Percentiles rank a stretch among this genome's conserved stretches.
Conservation (phyloP, 2,113 vertebrate genomes). For the Tamias sibiricus region DNA sequence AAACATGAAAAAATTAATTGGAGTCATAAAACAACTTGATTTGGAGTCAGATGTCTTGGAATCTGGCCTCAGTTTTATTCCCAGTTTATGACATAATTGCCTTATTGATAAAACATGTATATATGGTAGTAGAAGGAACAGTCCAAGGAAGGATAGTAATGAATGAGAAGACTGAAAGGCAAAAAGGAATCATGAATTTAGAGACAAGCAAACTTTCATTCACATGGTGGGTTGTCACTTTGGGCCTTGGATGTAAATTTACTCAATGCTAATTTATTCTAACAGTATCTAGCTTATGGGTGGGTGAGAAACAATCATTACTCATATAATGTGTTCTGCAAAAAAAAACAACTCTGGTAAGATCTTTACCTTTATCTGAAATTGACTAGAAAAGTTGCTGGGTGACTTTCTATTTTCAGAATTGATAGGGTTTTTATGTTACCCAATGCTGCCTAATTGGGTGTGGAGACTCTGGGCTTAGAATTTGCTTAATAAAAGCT, state of each 20-base stretch:
- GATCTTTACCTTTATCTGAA: neutral
- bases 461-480: neutral
- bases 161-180: neutral
- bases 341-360: neutral
- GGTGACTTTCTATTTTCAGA: neutral
- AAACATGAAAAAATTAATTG: neutral
- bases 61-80: neutral
- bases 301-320: neutral
- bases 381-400: neutral
- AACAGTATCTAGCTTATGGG: neutral
- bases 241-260: neutral
- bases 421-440: neutral
- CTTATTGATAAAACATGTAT: neutral
- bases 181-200: neutral
- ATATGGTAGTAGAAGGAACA: no score
- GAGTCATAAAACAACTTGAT: neutral
- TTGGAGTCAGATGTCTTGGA: neutral
- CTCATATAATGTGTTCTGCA: neutral
- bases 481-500: neutral
- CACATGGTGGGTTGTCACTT: neutral
- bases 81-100: neutral
- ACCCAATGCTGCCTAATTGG: neutral
- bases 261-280: neutral
- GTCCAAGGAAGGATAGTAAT: neutral
- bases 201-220: neutral